Evolutionary conservation across 2,888 invertebrate species (phyloP).

Genomic region (Hypolimnas misippus): DNA sequence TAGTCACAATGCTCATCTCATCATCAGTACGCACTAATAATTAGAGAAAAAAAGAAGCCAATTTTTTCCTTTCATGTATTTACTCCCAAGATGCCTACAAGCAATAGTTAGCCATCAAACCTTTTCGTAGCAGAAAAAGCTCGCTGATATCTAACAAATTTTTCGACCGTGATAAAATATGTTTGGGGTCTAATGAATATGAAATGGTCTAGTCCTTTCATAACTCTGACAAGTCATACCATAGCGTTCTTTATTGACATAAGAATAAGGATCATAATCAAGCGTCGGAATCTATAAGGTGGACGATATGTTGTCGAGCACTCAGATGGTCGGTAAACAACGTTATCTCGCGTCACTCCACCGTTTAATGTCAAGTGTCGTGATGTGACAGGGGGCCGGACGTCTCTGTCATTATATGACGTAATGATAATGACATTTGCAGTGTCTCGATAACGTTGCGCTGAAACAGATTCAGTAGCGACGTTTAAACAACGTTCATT

Average conservation of each 20-base stretch:
- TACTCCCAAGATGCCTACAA: background rate
- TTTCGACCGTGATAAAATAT: conserved; percentile 19
- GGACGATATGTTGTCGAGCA: conserved; percentile 26
- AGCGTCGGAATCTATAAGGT: conserved; percentile 7
- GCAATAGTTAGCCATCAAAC: background rate
- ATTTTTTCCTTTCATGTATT: no score
- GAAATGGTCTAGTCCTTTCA: background rate
- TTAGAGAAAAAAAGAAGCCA: no score
- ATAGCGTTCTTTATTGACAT: conserved; percentile 7
- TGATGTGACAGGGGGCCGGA: conserved; percentile 46
- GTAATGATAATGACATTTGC: conserved; percentile 44
- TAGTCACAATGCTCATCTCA: no score
- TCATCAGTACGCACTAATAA: no score
- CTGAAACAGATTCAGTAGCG: conserved; percentile 11
- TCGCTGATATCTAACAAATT: conserved; percentile 1
- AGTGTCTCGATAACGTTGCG: conserved; percentile 32
- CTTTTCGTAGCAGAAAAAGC: conserved; percentile 6
- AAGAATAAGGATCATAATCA: conserved; percentile 9
- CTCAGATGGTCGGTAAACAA: conserved; percentile 51
- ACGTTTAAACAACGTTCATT: conserved; percentile 14
- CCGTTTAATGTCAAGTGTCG: conserved; percentile 48
- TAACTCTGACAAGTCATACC: background rate
- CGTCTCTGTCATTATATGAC: conserved; percentile 49
- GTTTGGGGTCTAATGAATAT: conserved; percentile 19
- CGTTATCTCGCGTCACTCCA: conserved; percentile 50